Evolutionary conservation across 2,888 invertebrate species (phyloP).

Genomic region (Zaprionus lineosus): DNA sequence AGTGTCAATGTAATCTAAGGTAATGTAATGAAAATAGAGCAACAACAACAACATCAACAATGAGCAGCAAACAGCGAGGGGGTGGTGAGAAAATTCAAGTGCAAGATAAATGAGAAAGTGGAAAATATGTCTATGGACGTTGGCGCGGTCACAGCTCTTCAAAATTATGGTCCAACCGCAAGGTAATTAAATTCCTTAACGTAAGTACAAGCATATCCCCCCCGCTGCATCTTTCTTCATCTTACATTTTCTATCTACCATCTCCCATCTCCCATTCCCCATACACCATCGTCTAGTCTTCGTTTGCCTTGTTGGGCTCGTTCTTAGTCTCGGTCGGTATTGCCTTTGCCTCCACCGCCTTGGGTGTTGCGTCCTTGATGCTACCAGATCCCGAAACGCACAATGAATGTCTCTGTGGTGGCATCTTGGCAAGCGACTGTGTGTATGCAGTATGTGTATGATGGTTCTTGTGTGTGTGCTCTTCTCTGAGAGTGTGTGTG

Average conservation of each 20-base stretch:
- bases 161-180: constrained; percentile 62
- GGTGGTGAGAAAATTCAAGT: not conserved
- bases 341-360: constrained; percentile 8
- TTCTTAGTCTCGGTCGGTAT: too few relatives aligned
- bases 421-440: constrained; percentile 32
- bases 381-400: constrained; percentile 48
- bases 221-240: not conserved
- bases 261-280: not conserved
- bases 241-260: not conserved
- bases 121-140: constrained; percentile 27
- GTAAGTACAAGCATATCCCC: constrained; percentile 13
- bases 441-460: not conserved
- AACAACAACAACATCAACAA: constrained; percentile 5
- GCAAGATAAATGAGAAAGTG: constrained; percentile 1
- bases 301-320: too few relatives aligned
- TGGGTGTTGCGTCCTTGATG: constrained; percentile 46
- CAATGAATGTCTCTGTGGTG: constrained; percentile 64
- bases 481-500: constrained; percentile 3
- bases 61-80: constrained; percentile 6
- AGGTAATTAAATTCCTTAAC: constrained; percentile 72
- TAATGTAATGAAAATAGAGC: constrained; percentile 52
- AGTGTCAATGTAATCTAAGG: constrained; percentile 52
- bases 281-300: not conserved
- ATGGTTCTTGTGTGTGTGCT: constrained; percentile 4
- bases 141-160: constrained; percentile 33